Base-by-base conservation (phyloP, 1,140 invertebrate genomes). In the Chionoecetes opilio region DNA sequence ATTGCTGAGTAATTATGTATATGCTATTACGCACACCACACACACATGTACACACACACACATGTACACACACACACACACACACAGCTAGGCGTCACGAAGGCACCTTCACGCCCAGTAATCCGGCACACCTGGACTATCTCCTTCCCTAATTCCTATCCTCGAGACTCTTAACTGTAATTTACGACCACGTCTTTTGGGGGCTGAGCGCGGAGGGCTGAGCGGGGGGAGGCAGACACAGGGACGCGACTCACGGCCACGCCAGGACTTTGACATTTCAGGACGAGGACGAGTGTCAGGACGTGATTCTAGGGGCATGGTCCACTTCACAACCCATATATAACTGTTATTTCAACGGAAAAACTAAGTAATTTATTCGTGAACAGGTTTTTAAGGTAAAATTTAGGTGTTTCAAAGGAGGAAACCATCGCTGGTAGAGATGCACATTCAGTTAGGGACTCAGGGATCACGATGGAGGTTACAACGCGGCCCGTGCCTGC, bases 111-210 rank as follows among this genome's bases (percentile, higher is more conserved):
- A 75, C 63, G 26, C 63, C n/a, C 63, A 17, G 26, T 75, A 75
- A 75, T 75, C 63, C 63, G 63, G 63, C 63, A 75, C 63, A 75
- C 63, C 63, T 75, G 63, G 63, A 75, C 63, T 75, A 75, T 75
- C 9, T 75, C 1, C 63, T n/a, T 21, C 14, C 63, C 21, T n/a
- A 26, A 75, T 26, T n/a, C 63, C n/a, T n/a, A n/a, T 75, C 63
- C 63, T 26, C n/a, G 8, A 75, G 63, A n/a, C 63, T 75, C 63
- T n/a, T 75, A 75, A 75, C 21, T 75, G 63, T 75, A 21, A 75
- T 75, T 75, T 75, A 75, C 63, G 63, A n/a, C 63, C 63, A 75
- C 21, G 63, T 53, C 46, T 53, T 53, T 53, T 0, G 14, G 63
- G 85, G 32, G 11, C 14, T 26, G 31, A 29, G n/a, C 14, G 37